Percentiles rank a stretch among this genome's conserved stretches.
Conservation (phyloP, 1,140 invertebrate species). For the Bombus vancouverensis region DNA sequence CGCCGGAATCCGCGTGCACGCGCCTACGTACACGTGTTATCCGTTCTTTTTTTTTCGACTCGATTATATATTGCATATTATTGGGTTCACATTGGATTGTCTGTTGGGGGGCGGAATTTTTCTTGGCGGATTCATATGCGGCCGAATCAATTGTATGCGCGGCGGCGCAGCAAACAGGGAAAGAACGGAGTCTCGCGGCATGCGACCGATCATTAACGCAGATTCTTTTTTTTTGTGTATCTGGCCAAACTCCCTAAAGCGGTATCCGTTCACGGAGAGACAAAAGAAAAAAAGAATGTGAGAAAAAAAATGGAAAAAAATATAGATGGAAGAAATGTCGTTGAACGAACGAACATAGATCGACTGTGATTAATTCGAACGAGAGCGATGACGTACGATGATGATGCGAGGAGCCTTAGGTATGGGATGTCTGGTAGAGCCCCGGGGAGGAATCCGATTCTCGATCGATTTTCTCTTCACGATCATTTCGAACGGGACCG, state of each 20-base stretch:
- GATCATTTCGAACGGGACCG: conserved; percentile 34
- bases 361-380: conserved; percentile 22
- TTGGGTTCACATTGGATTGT: conserved; percentile 79
- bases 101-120: conserved; percentile 74
- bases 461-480: background rate
- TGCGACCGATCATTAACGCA: conserved; percentile 57
- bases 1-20: background rate
- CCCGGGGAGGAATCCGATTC: background rate
- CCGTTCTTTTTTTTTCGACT: conserved; percentile 50
- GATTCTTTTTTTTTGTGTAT: conserved; percentile 69
- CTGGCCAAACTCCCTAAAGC: conserved; percentile 83
- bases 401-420: conserved; percentile 39
- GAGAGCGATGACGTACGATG: conserved; percentile 43
- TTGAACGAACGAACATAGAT: conserved; percentile 22
- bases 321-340: conserved; percentile 17
- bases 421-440: conserved; percentile 73
- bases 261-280: conserved; percentile 75
- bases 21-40: conserved; percentile 32
- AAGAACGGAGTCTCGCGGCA: conserved; percentile 63
- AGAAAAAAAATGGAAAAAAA: conserved; percentile 3
- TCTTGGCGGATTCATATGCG: conserved; percentile 79
- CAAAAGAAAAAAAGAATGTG: conserved; percentile 45
- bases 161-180: conserved; percentile 75
- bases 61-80: conserved; percentile 34
- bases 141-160: conserved; percentile 49